phyloP scores from a whole-genome alignment of 2,888 invertebrate genomes.

The Caenorhabditis sp. region DNA sequence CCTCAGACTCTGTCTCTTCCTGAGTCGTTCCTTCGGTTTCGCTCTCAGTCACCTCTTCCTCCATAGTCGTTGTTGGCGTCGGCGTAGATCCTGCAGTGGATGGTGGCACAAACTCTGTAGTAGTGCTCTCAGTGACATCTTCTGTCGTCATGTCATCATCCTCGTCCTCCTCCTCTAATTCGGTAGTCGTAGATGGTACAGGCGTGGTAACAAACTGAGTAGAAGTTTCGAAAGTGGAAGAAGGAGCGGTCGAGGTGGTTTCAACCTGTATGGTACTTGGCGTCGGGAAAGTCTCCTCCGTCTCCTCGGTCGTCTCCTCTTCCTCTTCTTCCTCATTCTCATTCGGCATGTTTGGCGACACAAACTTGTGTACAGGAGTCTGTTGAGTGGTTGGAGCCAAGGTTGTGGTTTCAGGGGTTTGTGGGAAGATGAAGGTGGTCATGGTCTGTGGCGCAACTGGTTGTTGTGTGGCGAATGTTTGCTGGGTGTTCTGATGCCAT shows the following conservation, averaged over 20 bases:
- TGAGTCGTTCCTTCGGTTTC: too few relatives aligned
- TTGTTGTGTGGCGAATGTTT: not conserved
- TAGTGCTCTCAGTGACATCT: constrained; percentile 32
- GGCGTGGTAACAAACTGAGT: not conserved
- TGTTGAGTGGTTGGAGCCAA: constrained; percentile 1
- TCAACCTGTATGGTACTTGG: constrained; percentile 51
- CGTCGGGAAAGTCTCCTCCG: constrained; percentile 51
- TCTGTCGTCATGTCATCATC: constrained; percentile 49
- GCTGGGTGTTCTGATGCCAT: constrained; percentile 35
- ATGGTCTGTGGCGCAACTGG: constrained; percentile 21
- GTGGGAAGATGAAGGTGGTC: constrained; percentile 64
- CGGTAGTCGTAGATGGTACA: constrained; percentile 20
- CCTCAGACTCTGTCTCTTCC: constrained; percentile 32
- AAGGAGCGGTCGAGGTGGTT: not conserved
- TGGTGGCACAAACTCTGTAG: constrained; percentile 31
- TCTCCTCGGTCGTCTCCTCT: constrained; percentile 34
- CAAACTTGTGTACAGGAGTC: constrained; percentile 24
- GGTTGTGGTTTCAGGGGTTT: constrained; percentile 55
- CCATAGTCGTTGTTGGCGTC: constrained; percentile 39
- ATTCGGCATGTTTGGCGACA: constrained; percentile 32
- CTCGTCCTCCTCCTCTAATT: constrained; percentile 41
- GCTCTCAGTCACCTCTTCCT: constrained; percentile 9
- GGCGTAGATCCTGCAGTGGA: constrained; percentile 3
- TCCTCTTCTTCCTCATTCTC: constrained; percentile 42
- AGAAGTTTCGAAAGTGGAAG: constrained; percentile 1